Percentiles rank a stretch among this genome's conserved stretches.
Evolutionary conservation across 23 tunicate genomes (phyloP).

Genomic region (Ciona savignyi): DNA sequence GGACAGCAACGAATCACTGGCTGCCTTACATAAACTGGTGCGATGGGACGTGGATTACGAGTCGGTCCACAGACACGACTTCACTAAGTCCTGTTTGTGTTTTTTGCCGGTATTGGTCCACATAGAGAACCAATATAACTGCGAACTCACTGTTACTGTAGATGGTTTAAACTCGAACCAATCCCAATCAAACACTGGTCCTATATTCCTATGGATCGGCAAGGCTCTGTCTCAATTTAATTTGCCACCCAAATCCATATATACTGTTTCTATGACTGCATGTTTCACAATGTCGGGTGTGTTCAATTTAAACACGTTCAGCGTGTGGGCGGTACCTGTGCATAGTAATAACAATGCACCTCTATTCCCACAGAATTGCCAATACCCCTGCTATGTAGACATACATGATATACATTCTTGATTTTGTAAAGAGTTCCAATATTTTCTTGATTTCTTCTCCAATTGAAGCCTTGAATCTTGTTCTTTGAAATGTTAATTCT

Average conservation of each 20-base stretch:
- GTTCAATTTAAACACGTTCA: slow-evolving; percentile 64
- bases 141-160: slow-evolving; percentile 33
- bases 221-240: slow-evolving; percentile 35
- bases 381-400: slow-evolving; percentile 29
- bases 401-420: slow-evolving; percentile 1
- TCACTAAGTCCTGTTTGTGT: slow-evolving; percentile 27
- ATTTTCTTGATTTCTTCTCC: neutral
- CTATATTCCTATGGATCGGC: slow-evolving; percentile 64
- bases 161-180: slow-evolving; percentile 27
- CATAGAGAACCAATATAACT: slow-evolving; percentile 45
- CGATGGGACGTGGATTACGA: slow-evolving; percentile 43
- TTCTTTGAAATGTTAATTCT: no score
- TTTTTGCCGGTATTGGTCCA: slow-evolving; percentile 23
- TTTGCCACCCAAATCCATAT: slow-evolving; percentile 29
- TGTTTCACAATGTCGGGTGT: slow-evolving; percentile 60
- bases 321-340: slow-evolving; percentile 74
- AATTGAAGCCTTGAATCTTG: no score
- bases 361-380: slow-evolving; percentile 71
- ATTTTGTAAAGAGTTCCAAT: neutral
- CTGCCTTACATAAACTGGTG: slow-evolving; percentile 63
- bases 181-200: slow-evolving; percentile 13
- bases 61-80: slow-evolving; percentile 19
- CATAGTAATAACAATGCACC: slow-evolving; percentile 24
- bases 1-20: slow-evolving; percentile 32
- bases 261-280: slow-evolving; percentile 40